These are phyloP conservation scores for Dipodomys ordii DNA, from an alignment of 2,113 vertebrate genomes.

Conservation along the genomic window DNA sequence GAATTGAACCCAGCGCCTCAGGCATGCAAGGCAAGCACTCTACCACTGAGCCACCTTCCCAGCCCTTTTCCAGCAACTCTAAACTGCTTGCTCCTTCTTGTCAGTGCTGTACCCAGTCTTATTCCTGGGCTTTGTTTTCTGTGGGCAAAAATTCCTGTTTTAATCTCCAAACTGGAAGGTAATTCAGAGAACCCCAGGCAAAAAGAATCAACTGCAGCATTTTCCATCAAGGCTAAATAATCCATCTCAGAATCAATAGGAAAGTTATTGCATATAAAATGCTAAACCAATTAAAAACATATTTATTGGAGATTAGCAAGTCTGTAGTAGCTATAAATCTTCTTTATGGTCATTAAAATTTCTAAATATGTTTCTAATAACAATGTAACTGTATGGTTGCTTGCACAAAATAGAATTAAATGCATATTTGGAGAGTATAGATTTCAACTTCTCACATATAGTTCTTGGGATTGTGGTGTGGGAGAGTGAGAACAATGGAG, in stretches of 20 bases:
- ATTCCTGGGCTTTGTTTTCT: not conserved
- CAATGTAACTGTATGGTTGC: constrained; percentile 72
- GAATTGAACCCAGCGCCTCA: too few species aligned
- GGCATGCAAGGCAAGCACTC: too few species aligned
- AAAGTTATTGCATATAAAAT: constrained; percentile 77
- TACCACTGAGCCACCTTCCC: too few species aligned
- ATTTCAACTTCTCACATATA: constrained; percentile 20
- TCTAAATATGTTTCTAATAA: constrained; percentile 77
- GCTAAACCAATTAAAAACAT: constrained; percentile 82
- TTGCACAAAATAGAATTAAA: constrained; percentile 78
- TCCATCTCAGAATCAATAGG: constrained; percentile 66
- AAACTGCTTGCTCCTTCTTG: not conserved
- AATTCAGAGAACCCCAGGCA: constrained; percentile 73
- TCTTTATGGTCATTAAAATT: constrained; percentile 67
- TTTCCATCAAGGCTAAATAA: constrained; percentile 64
- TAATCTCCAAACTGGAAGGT: constrained; percentile 63
- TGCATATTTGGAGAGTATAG: constrained; percentile 49
- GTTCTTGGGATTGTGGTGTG: not conserved
- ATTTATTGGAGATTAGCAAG: constrained; percentile 85
- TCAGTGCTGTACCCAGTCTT: not conserved
- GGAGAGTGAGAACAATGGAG: not conserved
- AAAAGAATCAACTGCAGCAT: not conserved
- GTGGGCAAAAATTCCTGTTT: constrained; percentile 44
- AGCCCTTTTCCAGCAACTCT: not conserved
- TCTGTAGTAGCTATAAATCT: constrained; percentile 75